Evolutionary conservation across 2,888 invertebrate species (phyloP), one percentile per base, ranked within the genome.

Genomic region (Agonopterix heracliana): DNA sequence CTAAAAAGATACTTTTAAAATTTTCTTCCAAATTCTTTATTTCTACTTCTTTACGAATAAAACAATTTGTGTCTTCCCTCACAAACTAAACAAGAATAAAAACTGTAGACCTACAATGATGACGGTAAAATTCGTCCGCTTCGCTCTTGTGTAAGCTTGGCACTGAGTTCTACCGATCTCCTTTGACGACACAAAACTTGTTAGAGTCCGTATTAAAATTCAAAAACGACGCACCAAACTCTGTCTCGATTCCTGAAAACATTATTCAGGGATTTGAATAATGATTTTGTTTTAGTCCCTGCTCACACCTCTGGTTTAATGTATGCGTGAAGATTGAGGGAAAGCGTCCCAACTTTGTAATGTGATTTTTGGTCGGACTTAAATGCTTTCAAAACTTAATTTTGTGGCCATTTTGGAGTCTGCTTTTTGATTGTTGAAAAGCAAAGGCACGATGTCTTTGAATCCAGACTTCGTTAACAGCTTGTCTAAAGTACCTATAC

Each of bases 231-330:
- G 81, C 72, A 76, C 77, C 71, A 70, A 83, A 83, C 83, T 81
- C 81, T 64, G 79, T 76, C 80, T 75, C 78, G 76, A 82, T 80
- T 81, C 79, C 82, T 78, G 84, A 84, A 84, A 84, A 85, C 87
- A 86, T 87, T 87, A 88, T 87, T 83, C 87, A 80, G 68, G 63
- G 85, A 87, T 87, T 86, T 87, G 85, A 87, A 88, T 88, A 88
- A 87, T 85, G 81, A 87, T 85, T 85, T 80, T 83, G 85, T 83
- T 85, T 81, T 71, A 85, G 81, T 75, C 78, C 70, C 69, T 60
- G 65, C 64, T 68, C 78, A 72, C 77, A 77, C 74, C 74, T 68
- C 62, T 56, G 64, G 26, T n/a, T 42, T 85, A 84, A 86, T 86
- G 68, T 85, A 86, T 87, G 83, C 86, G 78, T 57, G 72, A 81